phyloP scores from a whole-genome alignment of 2,888 invertebrate species.

The Panzeria rudis region DNA sequence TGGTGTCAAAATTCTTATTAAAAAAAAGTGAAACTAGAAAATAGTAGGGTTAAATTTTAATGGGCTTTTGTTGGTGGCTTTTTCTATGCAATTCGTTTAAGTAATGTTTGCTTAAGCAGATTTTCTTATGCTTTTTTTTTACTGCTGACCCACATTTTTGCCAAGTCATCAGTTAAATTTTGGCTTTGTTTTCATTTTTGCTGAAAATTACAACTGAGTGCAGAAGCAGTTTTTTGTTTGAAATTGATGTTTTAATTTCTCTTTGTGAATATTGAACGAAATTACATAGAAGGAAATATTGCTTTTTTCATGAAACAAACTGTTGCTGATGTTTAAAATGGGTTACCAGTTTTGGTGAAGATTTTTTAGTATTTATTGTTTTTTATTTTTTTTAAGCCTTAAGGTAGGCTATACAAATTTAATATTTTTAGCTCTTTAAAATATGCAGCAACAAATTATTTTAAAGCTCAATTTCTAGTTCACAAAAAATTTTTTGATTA shows the following conservation, averaged over 20 bases:
- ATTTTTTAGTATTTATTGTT: not conserved
- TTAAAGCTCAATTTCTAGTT: not conserved
- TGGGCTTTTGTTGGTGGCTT: not conserved
- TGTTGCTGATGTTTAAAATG: slow-evolving; percentile 37
- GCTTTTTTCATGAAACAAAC: slow-evolving; percentile 23
- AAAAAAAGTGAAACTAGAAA: not conserved
- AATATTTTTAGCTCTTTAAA: not conserved
- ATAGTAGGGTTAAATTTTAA: slow-evolving; percentile 23
- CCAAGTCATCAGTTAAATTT: slow-evolving; percentile 65
- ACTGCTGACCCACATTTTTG: slow-evolving; percentile 63
- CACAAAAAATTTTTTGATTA: too few species aligned
- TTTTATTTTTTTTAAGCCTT: not conserved
- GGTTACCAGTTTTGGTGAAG: not conserved
- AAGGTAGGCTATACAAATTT: slow-evolving; percentile 24
- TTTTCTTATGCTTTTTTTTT: slow-evolving; percentile 4
- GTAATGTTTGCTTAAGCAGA: slow-evolving; percentile 52
- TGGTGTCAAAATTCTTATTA: slow-evolving; percentile 50
- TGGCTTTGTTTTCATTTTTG: slow-evolving; percentile 13
- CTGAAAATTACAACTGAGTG: slow-evolving; percentile 6
- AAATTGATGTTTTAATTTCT: slow-evolving; percentile 58
- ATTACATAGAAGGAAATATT: slow-evolving; percentile 11
- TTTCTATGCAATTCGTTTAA: slow-evolving; percentile 38
- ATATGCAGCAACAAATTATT: not conserved
- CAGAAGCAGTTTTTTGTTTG: slow-evolving; percentile 15
- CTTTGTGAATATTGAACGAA: slow-evolving; percentile 43